Conservation (phyloP, 2,888 invertebrate species). For the Mylabris sibirica region DNA sequence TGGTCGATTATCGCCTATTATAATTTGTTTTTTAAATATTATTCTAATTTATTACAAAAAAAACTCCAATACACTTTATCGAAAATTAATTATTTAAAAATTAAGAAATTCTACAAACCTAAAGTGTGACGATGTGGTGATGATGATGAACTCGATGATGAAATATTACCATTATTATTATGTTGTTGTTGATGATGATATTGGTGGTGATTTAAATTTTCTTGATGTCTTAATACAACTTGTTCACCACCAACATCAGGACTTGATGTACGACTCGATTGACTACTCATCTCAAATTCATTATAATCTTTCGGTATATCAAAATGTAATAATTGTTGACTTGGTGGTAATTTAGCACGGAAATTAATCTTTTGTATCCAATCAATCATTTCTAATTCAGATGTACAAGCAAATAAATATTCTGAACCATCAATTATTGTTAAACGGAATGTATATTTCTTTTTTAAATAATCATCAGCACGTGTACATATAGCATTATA, state of each 20-base stretch:
- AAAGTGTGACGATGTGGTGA: constrained; percentile 52
- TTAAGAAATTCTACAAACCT: constrained; percentile 47
- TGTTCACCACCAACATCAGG: constrained; percentile 61
- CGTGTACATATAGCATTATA: constrained; percentile 81
- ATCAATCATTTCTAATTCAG: constrained; percentile 78
- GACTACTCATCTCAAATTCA: constrained; percentile 62
- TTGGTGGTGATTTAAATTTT: constrained; percentile 42
- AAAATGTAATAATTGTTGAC: constrained; percentile 85
- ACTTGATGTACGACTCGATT: constrained; percentile 66
- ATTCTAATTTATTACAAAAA: too few species aligned
- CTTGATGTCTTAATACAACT: constrained; percentile 49
- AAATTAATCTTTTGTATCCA: constrained; percentile 94
- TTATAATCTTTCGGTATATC: constrained; percentile 64
- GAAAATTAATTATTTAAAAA: constrained; percentile 13
- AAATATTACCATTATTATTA: constrained; percentile 54
- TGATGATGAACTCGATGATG: constrained; percentile 40
- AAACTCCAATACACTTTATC: background rate
- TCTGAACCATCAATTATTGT: constrained; percentile 90
- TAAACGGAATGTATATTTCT: constrained; percentile 91
- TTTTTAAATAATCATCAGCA: constrained; percentile 94
- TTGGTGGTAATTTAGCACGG: constrained; percentile 91
- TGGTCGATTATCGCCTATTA: constrained; percentile 1
- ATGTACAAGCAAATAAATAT: constrained; percentile 84
- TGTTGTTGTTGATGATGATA: constrained; percentile 44
- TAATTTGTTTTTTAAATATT: background rate